Base-by-base conservation (phyloP, 2,113 vertebrate species). In the Embiotoca jacksoni region DNA sequence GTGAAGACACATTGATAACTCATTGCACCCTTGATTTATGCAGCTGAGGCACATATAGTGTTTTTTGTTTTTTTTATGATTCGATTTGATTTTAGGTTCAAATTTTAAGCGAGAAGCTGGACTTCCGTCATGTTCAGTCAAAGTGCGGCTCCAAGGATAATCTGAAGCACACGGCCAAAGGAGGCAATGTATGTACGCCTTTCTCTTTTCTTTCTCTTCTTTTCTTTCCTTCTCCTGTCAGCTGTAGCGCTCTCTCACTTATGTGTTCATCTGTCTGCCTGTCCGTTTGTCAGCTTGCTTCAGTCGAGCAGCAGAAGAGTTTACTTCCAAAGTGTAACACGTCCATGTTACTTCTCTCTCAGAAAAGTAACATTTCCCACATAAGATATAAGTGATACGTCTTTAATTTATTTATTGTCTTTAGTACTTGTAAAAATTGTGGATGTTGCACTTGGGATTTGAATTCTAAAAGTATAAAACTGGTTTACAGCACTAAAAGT, bases 61-160 rank as follows among this genome's bases (percentile, higher is more conserved):
- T 68, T 72, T 86, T 65, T 68, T 75, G 82, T 54, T 59, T 74
- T 62, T 72, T 66, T 58, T 67, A 53, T 46, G 31, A 72, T 85
- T 56, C 3, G 9, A 64, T 82, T 82, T 83, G 78, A 80, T 90
- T 93, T 75, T 90, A 92, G 90, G 88, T 91, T 87, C 73, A 87
- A 7, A 89, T 93, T 90, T 74, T 72, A 86, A 78, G 33, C 57
- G 88, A 89, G 89, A 93, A 90, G 86, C 80, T 90, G 90, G 91
- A 92, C 86, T 92, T 92, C 91, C 83, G 89, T 90, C 91, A 87
- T 92, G 88, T 93, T 89, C 83, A 95, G 86, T 96, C 97, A 92
- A 98, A 98, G 94, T 97, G 97, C 10, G 96, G 97, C 87, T 98
- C 97, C 72, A 99, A 92, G 88, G 91, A 91, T 78, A 93, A 93